Evolutionary conservation across 2,113 vertebrate species (phyloP).

Genomic region (Prietella phreatophila): DNA sequence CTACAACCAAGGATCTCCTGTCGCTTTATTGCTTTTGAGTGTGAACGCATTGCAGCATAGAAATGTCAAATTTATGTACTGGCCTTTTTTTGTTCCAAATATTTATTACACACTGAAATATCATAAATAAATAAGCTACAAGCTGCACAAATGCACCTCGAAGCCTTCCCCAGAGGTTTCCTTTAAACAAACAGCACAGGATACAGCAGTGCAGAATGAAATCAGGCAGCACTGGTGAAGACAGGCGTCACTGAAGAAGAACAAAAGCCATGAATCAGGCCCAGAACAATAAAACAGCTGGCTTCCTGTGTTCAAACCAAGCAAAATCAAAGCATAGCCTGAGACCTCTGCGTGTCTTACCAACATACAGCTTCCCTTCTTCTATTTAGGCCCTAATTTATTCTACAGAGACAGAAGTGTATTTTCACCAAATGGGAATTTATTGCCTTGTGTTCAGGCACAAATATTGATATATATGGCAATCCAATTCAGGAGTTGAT

Average conservation of each 20-base stretch:
- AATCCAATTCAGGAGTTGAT: neutral
- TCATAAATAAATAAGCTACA: neutral
- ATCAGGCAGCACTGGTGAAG: neutral
- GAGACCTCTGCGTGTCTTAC: neutral
- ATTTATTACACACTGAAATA: neutral
- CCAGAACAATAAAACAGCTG: neutral
- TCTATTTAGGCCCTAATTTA: neutral
- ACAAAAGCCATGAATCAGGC: neutral
- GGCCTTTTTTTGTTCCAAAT: neutral
- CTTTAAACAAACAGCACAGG: conserved; percentile 5
- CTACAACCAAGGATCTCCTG: neutral
- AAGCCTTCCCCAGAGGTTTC: neutral
- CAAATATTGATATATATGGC: conserved; percentile 35
- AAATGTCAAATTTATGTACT: neutral
- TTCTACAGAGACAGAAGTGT: neutral
- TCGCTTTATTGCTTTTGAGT: neutral
- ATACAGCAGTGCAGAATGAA: neutral
- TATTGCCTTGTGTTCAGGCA: conserved; percentile 2
- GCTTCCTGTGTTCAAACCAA: neutral
- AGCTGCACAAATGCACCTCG: neutral
- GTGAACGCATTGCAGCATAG: neutral
- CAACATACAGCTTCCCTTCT: neutral
- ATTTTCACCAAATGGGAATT: conserved; percentile 18
- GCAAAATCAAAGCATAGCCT: neutral
- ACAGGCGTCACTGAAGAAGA: neutral